Conservation (phyloP, 2,888 invertebrate species). For the Daptonema setosum region DNA sequence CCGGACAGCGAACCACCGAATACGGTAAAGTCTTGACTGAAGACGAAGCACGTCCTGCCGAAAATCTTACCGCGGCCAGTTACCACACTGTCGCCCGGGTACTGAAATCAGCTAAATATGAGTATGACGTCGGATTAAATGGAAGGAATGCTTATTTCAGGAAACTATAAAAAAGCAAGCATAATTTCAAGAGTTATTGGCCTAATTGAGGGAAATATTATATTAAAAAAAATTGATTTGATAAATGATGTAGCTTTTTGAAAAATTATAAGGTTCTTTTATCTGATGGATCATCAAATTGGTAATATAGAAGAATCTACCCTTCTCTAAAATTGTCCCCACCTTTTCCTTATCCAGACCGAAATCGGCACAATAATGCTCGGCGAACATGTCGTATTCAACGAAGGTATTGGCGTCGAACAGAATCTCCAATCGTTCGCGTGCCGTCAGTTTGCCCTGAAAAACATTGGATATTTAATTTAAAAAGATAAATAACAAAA, state of each 20-base stretch:
- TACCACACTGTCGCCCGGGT: slow-evolving; percentile 45
- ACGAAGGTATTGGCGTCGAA: slow-evolving; percentile 41
- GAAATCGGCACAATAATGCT: slow-evolving; percentile 45
- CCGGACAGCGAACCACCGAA: slow-evolving; percentile 46
- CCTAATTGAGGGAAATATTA: too few relatives aligned
- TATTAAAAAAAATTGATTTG: too few relatives aligned
- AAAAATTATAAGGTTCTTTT: neutral
- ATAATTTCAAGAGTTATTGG: too few relatives aligned
- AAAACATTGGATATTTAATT: too few relatives aligned
- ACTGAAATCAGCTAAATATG: too few relatives aligned
- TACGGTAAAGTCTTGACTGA: slow-evolving; percentile 48
- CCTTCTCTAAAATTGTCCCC: slow-evolving; percentile 6
- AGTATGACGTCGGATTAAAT: too few relatives aligned
- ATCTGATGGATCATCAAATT: neutral
- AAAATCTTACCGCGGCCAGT: slow-evolving; percentile 45
- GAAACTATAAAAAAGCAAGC: too few relatives aligned
- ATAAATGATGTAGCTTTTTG: too few relatives aligned
- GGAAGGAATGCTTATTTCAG: too few relatives aligned
- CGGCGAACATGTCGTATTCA: slow-evolving; percentile 45
- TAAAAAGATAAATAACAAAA: too few relatives aligned
- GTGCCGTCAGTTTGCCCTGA: slow-evolving; percentile 45
- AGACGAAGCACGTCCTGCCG: slow-evolving; percentile 41
- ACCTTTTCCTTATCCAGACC: slow-evolving; percentile 44
- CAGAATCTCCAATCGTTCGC: slow-evolving; percentile 41
- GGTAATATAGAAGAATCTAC: neutral